These are phyloP conservation scores for Stenurella melanura DNA, from an alignment of 2,888 invertebrate genomes.

Conservation along the genomic window DNA sequence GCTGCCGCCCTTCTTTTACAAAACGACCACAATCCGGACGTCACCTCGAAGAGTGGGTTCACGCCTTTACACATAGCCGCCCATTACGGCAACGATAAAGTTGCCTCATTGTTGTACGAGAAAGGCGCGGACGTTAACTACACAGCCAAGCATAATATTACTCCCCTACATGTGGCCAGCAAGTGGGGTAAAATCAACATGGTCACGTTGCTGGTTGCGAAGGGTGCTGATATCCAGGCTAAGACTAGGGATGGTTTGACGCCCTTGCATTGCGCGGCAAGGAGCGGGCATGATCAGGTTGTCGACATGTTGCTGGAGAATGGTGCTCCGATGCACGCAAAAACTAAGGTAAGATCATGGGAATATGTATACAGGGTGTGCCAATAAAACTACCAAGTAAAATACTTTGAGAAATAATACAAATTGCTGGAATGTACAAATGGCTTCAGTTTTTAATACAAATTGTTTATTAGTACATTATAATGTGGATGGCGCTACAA, in stretches of 20 bases:
- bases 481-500: too few relatives aligned
- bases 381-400: too few relatives aligned
- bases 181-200: constrained; percentile 99
- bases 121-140: constrained; percentile 94
- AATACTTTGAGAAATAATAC: too few relatives aligned
- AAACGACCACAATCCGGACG: constrained; percentile 97
- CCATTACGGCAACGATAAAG: constrained; percentile 96
- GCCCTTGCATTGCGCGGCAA: constrained; percentile 96
- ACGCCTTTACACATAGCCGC: constrained; percentile 99
- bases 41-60: constrained; percentile 97
- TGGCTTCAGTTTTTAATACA: too few relatives aligned
- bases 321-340: constrained; percentile 94
- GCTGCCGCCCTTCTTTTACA: constrained; percentile 92
- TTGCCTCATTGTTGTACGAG: constrained; percentile 81
- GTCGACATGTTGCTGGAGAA: constrained; percentile 91
- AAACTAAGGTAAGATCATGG: constrained; percentile 86
- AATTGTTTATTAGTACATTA: too few relatives aligned
- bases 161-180: constrained; percentile 98
- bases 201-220: constrained; percentile 90
- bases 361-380: too few relatives aligned
- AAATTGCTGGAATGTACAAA: too few relatives aligned
- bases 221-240: constrained; percentile 93
- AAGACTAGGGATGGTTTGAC: constrained; percentile 96
- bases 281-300: constrained; percentile 96
- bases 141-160: constrained; percentile 97